Evolutionary conservation across 1,140 invertebrate species (phyloP), one percentile per base, ranked within the genome.

Genomic region (Trachymyrmex septentrionalis): DNA sequence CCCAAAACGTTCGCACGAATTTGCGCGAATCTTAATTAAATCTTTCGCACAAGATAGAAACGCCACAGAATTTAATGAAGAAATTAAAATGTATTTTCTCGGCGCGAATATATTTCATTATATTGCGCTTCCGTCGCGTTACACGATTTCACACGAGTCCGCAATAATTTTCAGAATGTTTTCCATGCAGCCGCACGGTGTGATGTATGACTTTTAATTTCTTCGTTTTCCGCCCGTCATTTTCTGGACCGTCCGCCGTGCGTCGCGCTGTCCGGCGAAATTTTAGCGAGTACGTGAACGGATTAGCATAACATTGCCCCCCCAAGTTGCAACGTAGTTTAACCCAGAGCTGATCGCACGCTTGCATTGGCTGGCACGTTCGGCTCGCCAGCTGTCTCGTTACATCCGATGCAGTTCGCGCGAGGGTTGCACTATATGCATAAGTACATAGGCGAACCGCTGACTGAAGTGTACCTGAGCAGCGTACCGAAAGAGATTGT

Each of bases 251-350:
- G 38, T 34, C 19, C 34, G 38, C 30, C 69, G 57, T 19, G 69
- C 61, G 61, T 30, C 27, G 69, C 61, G 61, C 21, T 50, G 30
- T 38, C 61, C 71, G 7, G 34, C 50, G 16, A 66, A 85, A 87
- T 85, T 50, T 66, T 73, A 64, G 61, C 69, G 69, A 75, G 12
- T 57, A 66, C 72, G 72, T 77, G 82, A 85, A 66, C 75, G 76
- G 76, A 86, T 86, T 86, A 86, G 85, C 85, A 86, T 86, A 80
- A 81, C 85, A 86, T 81, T 61, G 85, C 38, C 48, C 78, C 48
- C 78, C 78, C 75, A 81, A 81, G 85, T 86, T 69, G 85, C 61
- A 69, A 69, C 64, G 84, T 67, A 67, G 73, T 78, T 78, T 69
- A 86, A 81, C 75, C 76, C 38, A 21, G 48, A 53, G 61, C 82